Evolutionary conservation across 2,797 vertebrate genomes (phyloP).

Genomic region (Rhinichthys osculus): DNA sequence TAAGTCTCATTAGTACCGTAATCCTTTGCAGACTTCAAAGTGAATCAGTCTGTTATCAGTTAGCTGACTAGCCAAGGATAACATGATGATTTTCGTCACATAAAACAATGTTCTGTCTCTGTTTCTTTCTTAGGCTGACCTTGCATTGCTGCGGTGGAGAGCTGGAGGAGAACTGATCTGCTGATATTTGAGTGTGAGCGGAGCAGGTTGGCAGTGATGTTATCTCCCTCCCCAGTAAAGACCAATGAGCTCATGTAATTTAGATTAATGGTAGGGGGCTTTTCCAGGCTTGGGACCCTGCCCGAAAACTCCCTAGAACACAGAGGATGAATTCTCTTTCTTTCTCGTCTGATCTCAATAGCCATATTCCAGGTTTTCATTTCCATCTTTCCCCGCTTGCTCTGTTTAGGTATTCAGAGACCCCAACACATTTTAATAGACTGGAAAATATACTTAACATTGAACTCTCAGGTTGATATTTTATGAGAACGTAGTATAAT

Average conservation of each 20-base stretch:
- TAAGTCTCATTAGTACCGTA: constrained; percentile 18
- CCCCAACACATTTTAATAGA: constrained; percentile 10
- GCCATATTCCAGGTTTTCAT: constrained; percentile 48
- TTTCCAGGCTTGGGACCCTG: constrained; percentile 53
- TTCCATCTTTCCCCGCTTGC: constrained; percentile 33
- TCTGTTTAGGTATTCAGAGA: not conserved
- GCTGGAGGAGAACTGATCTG: constrained; percentile 24
- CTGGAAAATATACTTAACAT: not conserved
- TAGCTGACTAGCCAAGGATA: constrained; percentile 35
- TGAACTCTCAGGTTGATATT: constrained; percentile 8
- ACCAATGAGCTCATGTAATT: constrained; percentile 66
- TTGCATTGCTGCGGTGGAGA: constrained; percentile 22
- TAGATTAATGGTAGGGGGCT: constrained; percentile 60
- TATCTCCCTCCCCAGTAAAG: constrained; percentile 60
- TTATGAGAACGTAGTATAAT: not conserved
- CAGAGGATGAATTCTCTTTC: constrained; percentile 48
- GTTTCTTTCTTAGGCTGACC: constrained; percentile 15
- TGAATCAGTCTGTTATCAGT: constrained; percentile 46
- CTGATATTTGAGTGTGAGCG: constrained; percentile 48
- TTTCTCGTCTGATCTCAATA: constrained; percentile 55
- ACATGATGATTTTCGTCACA: constrained; percentile 24
- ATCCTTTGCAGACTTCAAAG: constrained; percentile 37
- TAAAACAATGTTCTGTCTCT: constrained; percentile 48
- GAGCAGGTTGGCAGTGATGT: constrained; percentile 55
- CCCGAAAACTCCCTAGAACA: constrained; percentile 53